These are phyloP conservation scores for Loxodonta africana DNA, from an alignment of 2,113 vertebrate genomes.

Conservation along the genomic window DNA sequence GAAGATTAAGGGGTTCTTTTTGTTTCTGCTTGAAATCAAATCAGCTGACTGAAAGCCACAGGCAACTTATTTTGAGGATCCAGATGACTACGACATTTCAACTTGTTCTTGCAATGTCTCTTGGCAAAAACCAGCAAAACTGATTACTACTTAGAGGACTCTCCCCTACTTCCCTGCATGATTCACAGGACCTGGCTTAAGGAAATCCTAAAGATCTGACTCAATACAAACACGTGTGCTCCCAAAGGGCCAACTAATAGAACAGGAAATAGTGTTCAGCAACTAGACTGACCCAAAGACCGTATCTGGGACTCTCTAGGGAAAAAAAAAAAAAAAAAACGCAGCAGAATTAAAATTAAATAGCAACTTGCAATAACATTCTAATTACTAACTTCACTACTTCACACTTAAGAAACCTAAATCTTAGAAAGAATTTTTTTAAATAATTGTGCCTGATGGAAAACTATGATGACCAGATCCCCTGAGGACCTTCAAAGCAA, in stretches of 20 bases:
- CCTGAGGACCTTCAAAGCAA: not conserved
- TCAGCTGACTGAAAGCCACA: not conserved
- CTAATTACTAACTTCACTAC: slow-evolving; percentile 37
- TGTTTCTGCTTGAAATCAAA: slow-evolving; percentile 38
- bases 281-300: not conserved
- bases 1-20: not conserved
- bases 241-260: not conserved
- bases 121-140: not conserved
- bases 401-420: slow-evolving; percentile 47
- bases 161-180: not conserved
- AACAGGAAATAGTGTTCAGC: not conserved
- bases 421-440: not conserved
- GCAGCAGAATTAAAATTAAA: slow-evolving; percentile 35
- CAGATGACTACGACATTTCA: not conserved
- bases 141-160: slow-evolving; percentile 3
- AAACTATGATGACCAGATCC: slow-evolving; percentile 17
- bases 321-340: not conserved
- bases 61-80: not conserved
- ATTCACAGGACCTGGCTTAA: not conserved
- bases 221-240: not conserved
- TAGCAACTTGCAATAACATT: slow-evolving; percentile 27
- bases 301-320: not conserved
- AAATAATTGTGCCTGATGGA: not conserved
- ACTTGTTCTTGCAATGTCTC: not conserved
- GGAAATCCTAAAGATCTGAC: not conserved